These are phyloP conservation scores for Pecten maximus DNA, from an alignment of 2,888 invertebrate species.

Conservation along the genomic window DNA sequence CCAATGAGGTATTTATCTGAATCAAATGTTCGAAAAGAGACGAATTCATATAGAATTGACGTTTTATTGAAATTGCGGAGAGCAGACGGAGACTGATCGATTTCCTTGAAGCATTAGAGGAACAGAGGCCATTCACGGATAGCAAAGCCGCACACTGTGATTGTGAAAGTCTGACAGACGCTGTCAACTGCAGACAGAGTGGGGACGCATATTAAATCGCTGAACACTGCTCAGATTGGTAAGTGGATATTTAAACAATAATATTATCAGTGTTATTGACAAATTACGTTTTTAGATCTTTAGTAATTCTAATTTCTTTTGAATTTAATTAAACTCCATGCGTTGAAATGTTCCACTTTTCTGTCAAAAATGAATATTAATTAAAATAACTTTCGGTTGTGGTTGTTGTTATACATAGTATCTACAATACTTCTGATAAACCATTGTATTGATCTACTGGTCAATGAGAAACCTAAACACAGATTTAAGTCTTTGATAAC, in stretches of 20 bases:
- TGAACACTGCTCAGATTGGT: neutral
- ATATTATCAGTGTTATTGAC: neutral
- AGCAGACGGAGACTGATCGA: neutral
- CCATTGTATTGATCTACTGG: too few relatives aligned
- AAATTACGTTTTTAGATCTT: neutral
- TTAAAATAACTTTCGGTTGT: too few relatives aligned
- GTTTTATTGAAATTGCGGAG: neutral
- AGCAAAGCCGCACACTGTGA: neutral
- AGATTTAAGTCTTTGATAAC: too few relatives aligned
- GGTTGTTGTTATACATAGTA: too few relatives aligned
- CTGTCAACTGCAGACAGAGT: neutral
- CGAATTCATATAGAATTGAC: neutral
- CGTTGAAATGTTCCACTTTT: too few relatives aligned
- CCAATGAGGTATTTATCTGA: too few relatives aligned
- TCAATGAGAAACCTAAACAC: too few relatives aligned
- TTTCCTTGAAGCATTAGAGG: neutral
- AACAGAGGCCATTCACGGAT: neutral
- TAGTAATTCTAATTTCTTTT: too few relatives aligned
- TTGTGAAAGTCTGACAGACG: neutral
- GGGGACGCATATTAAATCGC: neutral
- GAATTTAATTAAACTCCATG: too few relatives aligned
- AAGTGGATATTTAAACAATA: neutral
- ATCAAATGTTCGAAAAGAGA: too few relatives aligned
- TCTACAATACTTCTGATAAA: too few relatives aligned
- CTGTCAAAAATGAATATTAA: too few relatives aligned